Base-by-base conservation (phyloP, 2,888 invertebrate genomes). In the Pachymerium ferrugineum region DNA sequence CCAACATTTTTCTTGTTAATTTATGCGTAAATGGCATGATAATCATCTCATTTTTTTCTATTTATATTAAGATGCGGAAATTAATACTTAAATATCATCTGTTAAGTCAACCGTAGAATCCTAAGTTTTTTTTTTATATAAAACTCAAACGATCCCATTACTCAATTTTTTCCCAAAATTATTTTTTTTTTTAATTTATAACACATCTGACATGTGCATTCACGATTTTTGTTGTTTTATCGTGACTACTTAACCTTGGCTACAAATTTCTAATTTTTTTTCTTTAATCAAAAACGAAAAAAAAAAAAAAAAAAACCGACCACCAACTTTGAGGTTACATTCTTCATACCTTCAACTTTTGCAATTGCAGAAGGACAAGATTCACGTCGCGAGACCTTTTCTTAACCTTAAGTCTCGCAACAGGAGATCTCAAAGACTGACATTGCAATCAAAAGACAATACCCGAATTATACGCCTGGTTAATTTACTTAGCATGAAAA, bases 311-410 rank as follows among this genome's bases (percentile, higher is more conserved):
- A 47, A 47, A 47, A 19, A 47, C 22, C 47, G 47, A 47, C 47
- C 47, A 47, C 47, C 47, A 47, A 47, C 47, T 47, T 47, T 47
- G 47, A 47, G 47, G 47, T 47, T 47, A 47, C 47, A 47, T 47
- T 47, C 47, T 47, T 47, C 47, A 47, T 47, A 19, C 47, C 47
- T 47, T 47, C 47, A 47, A 47, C 47, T 47, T 47, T 22, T 22
- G 33, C 47, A 47, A 22, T 19, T 47, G 19, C 47, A 47, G 16
- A 47, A 47, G 47, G 47, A 47, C 47, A 47, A 47, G 47, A 47
- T 47, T 47, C 47, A 47, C 47, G 47, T 47, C 47, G 47, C 16
- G 47, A 47, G 47, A 47, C 47, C 47, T 47, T 47, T 47, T 47
- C 47, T 47, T 47, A 47, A 47, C 47, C 47, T 47, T 47, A 47